A percentile compares a stretch with the other conserved stretches of the same genome.
phyloP scores from a whole-genome alignment of 1,140 invertebrate genomes.

The Drosophila gunungcola region DNA sequence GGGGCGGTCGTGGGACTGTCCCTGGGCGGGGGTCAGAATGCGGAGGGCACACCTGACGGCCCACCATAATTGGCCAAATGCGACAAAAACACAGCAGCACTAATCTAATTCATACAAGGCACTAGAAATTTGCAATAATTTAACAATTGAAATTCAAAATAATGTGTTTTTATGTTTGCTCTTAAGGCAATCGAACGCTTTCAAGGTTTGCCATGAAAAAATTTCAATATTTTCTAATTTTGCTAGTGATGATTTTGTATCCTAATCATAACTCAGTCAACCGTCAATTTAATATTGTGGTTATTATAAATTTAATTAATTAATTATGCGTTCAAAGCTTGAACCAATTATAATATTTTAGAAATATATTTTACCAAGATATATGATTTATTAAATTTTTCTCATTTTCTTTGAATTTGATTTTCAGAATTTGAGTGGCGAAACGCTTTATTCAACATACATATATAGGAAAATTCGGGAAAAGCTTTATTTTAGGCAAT shows the following conservation, averaged over 20 bases:
- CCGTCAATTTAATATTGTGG: slow-evolving; percentile 1
- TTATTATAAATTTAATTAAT: slow-evolving; percentile 16
- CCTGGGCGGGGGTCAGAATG: slow-evolving; percentile 65
- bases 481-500: too few species aligned
- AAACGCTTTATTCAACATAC: not conserved
- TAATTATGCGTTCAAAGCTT: slow-evolving; percentile 3
- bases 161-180: not conserved
- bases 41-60: slow-evolving; percentile 63
- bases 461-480: not conserved
- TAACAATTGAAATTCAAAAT: slow-evolving; percentile 11
- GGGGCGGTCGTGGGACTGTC: slow-evolving; percentile 29
- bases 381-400: slow-evolving; percentile 3
- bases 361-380: not conserved
- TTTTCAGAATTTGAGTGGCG: not conserved
- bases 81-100: slow-evolving; percentile 5
- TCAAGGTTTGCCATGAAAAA: slow-evolving; percentile 10
- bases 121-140: slow-evolving; percentile 17
- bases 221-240: slow-evolving; percentile 1
- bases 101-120: slow-evolving; percentile 3
- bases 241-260: not conserved
- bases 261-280: slow-evolving; percentile 12
- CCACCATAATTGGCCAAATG: slow-evolving; percentile 35
- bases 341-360: slow-evolving; percentile 12
- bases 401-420: not conserved
- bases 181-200: slow-evolving; percentile 11